Percentiles rank a stretch among this genome's conserved stretches.
Conservation (phyloP, 2,888 invertebrate genomes). For the Lithophane ornitopus region DNA sequence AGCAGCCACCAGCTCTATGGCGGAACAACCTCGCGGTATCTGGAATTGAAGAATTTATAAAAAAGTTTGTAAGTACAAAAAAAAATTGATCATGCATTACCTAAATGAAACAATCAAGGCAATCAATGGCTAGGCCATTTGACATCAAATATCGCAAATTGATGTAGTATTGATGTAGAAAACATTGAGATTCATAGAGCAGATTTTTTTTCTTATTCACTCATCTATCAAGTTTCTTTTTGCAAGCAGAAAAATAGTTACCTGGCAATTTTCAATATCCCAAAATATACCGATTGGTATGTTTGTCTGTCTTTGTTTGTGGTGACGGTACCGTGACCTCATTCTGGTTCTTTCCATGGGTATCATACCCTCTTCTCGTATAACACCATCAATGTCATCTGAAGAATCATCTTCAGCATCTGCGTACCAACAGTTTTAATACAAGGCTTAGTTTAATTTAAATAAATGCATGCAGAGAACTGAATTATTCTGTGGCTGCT, state of each 20-base stretch:
- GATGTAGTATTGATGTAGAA: neutral
- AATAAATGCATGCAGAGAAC: neutral
- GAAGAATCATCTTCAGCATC: constrained; percentile 87
- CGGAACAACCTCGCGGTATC: constrained; percentile 96
- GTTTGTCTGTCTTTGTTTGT: constrained; percentile 78
- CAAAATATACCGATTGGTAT: constrained; percentile 96
- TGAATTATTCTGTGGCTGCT: neutral
- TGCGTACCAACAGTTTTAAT: constrained; percentile 58
- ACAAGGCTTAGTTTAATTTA: neutral
- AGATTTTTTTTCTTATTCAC: neutral
- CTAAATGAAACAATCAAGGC: neutral
- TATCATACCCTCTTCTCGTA: constrained; percentile 78
- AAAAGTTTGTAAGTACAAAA: neutral
- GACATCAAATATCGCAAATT: neutral
- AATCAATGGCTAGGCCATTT: neutral
- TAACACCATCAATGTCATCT: constrained; percentile 79
- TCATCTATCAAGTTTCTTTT: neutral
- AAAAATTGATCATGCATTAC: neutral
- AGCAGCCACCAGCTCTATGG: constrained; percentile 94
- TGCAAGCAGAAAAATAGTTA: constrained; percentile 70
- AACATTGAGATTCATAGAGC: neutral
- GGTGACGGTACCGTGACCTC: constrained; percentile 84
- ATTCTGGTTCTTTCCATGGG: constrained; percentile 80
- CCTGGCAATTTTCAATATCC: constrained; percentile 98
- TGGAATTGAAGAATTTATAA: constrained; percentile 70